These are phyloP conservation scores for zebrafish (Danio rerio) DNA, from an alignment of 2,113 vertebrate species.

Conservation along the genomic window GRCz12tu NC_133190.1:33097001-33097500, in stretches of 20 bases:
- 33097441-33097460: conserved; percentile 78
- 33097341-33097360: conserved; percentile 92
- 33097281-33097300: conserved; percentile 61
- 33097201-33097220: conserved; percentile 49
- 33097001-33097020: conserved; percentile 59
- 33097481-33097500: conserved; percentile 74
- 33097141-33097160: conserved; percentile 52
- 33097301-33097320: conserved; percentile 85
- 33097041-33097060: conserved; percentile 36
- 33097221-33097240: neutral
- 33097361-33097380: conserved; percentile 78
- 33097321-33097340: conserved; percentile 90
- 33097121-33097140: conserved; percentile 39
- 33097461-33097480: conserved; percentile 73
- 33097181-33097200: conserved; percentile 16
- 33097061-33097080: conserved; percentile 43
- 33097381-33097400: conserved; percentile 76
- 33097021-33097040: conserved; percentile 53
- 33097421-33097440: conserved; percentile 82
- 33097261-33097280: neutral
- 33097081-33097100: conserved; percentile 60
- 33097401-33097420: conserved; percentile 58
- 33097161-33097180: conserved; percentile 40
- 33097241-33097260: neutral
- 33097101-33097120: conserved; percentile 59